Conservation (phyloP, 2,888 invertebrate genomes). For the Vanessa cardui region DNA sequence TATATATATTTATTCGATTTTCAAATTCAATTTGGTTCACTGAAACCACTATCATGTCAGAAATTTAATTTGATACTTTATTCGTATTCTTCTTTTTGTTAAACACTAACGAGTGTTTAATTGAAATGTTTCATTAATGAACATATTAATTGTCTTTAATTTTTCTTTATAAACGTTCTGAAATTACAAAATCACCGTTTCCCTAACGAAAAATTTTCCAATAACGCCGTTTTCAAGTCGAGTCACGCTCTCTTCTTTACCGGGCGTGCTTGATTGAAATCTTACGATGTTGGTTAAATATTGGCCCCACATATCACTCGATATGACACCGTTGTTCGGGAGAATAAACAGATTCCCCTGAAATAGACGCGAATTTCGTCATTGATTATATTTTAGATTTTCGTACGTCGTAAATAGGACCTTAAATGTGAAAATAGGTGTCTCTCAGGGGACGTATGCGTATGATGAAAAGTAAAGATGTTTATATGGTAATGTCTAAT, state of each 20-base stretch:
- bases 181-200: background rate
- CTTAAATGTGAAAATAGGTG: too few species aligned
- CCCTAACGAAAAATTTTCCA: constrained; percentile 20
- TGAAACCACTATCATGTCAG: too few species aligned
- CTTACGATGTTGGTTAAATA: constrained; percentile 44
- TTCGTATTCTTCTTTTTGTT: too few species aligned
- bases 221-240: constrained; percentile 35
- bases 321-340: background rate
- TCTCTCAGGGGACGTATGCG: background rate
- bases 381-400: background rate
- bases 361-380: constrained; percentile 1
- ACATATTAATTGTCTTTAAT: background rate
- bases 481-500: background rate
- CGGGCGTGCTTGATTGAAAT: constrained; percentile 49
- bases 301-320: constrained; percentile 18
- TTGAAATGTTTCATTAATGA: too few species aligned
- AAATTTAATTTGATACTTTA: too few species aligned
- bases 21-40: too few species aligned
- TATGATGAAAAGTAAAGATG: background rate
- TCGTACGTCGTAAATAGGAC: background rate
- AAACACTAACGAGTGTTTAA: too few species aligned
- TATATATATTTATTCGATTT: too few species aligned
- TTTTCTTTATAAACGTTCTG: background rate
- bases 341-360: constrained; percentile 16
- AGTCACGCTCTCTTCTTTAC: constrained; percentile 54